Percentiles rank a stretch among this genome's conserved stretches.
Evolutionary conservation across 2,888 invertebrate species (phyloP).

Genomic region (Aphodius sticticus): DNA sequence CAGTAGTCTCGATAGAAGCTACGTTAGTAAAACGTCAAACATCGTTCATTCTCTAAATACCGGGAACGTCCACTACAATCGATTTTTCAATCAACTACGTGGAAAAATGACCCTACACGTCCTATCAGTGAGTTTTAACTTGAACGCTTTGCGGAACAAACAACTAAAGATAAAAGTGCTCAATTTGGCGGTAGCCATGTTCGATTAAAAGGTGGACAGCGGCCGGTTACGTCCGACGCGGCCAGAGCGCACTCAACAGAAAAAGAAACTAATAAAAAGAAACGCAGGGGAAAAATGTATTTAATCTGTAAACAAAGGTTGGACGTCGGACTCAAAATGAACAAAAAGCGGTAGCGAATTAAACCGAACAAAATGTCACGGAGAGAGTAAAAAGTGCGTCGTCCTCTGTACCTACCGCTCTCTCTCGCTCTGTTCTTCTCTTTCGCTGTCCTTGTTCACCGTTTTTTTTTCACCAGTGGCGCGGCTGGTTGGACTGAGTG

Average conservation of each 20-base stretch:
- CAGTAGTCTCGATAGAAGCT: background rate
- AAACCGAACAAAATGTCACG: constrained; percentile 35
- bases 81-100: background rate
- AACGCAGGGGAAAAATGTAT: constrained; percentile 19
- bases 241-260: background rate
- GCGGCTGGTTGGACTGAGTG: background rate
- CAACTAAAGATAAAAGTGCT: background rate
- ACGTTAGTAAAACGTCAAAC: background rate
- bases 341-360: constrained; percentile 28
- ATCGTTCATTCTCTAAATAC: background rate
- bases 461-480: constrained; percentile 15
- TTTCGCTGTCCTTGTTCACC: constrained; percentile 25
- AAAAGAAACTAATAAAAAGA: constrained; percentile 16
- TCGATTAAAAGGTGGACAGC: constrained; percentile 4
- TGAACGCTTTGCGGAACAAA: background rate
- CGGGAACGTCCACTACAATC: background rate
- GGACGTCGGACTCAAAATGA: constrained; percentile 6
- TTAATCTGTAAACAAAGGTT: constrained; percentile 26
- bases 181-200: background rate
- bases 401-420: constrained; percentile 6
- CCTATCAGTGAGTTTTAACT: background rate
- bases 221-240: background rate
- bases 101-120: background rate
- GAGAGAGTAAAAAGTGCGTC: constrained; percentile 33
- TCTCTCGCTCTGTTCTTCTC: constrained; percentile 29